Conservation (phyloP, 2,797 vertebrate species). For the Lithobates pipiens region DNA sequence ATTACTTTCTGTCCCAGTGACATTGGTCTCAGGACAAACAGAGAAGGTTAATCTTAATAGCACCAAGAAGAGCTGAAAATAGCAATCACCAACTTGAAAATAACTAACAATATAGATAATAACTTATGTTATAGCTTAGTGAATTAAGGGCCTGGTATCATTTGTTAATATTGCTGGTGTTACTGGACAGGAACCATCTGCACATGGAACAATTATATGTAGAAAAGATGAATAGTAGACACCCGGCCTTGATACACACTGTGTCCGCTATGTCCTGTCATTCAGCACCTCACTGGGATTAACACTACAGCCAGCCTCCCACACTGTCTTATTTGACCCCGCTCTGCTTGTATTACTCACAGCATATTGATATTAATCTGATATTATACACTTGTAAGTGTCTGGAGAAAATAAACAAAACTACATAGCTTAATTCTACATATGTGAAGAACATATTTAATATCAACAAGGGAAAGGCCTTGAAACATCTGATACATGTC, state of each 20-base stretch:
- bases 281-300: constrained; percentile 31
- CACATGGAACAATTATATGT: too few relatives aligned
- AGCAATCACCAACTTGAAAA: too few relatives aligned
- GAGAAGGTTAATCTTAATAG: too few relatives aligned
- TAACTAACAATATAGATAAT: too few relatives aligned
- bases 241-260: neutral
- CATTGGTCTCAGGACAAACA: too few relatives aligned
- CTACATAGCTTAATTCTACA: neutral
- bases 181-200: too few relatives aligned
- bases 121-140: too few relatives aligned
- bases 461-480: neutral
- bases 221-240: neutral
- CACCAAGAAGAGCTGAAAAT: too few relatives aligned
- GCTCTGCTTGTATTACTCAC: constrained; percentile 35
- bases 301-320: constrained; percentile 5
- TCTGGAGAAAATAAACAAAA: neutral
- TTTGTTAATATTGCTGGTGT: too few relatives aligned
- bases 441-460: neutral
- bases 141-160: too few relatives aligned
- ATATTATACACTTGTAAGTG: neutral
- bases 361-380: constrained; percentile 22
- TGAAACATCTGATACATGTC: too few relatives aligned
- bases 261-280: constrained; percentile 1
- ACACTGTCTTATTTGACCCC: constrained; percentile 17
- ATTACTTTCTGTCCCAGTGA: too few relatives aligned